These are phyloP conservation scores for Onychomys arenicola DNA, from an alignment of 2,797 vertebrate species.

Conservation along the genomic window DNA sequence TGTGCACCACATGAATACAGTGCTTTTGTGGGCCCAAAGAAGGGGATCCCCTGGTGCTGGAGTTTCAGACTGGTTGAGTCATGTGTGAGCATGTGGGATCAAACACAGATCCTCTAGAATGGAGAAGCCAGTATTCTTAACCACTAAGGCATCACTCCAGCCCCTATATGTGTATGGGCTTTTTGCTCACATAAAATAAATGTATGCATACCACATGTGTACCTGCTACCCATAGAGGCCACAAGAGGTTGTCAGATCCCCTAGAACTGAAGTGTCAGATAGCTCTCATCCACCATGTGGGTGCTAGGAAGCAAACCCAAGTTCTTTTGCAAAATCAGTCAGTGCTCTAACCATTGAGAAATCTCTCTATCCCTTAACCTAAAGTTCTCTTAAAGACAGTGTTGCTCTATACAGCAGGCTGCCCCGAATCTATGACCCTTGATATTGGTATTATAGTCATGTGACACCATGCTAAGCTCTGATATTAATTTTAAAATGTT, in stretches of 20 bases:
- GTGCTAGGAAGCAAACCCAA: neutral
- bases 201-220: neutral
- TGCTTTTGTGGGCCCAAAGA: neutral
- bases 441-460: neutral
- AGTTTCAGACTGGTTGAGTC: neutral
- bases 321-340: neutral
- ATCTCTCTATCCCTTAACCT: neutral
- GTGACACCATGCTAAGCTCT: neutral
- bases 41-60: neutral
- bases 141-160: neutral
- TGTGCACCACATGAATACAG: neutral
- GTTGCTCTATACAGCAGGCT: neutral
- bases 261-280: neutral
- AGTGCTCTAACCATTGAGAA: neutral
- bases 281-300: neutral
- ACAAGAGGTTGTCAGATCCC: neutral
- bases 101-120: neutral
- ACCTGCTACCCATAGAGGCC: neutral
- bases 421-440: neutral
- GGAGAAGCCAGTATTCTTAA: neutral
- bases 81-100: neutral
- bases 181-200: neutral
- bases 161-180: neutral
- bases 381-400: neutral
- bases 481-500: slow-evolving; percentile 52